Percentiles rank a stretch among this genome's conserved stretches.
Conservation (phyloP, 1,140 invertebrate species). For the Polypedilum vanderplanki region DNA sequence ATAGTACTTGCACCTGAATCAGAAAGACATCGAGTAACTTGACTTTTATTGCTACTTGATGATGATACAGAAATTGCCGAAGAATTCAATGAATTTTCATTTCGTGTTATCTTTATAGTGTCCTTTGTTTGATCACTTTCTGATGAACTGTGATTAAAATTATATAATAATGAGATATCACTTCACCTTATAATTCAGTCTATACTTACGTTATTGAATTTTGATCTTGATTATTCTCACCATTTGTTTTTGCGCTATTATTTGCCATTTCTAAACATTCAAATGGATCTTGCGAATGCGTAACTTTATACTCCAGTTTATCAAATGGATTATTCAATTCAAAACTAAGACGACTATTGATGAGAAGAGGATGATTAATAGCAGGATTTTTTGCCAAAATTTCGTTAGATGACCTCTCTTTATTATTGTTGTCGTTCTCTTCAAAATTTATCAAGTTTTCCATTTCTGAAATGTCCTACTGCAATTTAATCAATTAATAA, state of each 20-base stretch:
- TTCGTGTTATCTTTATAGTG: no score
- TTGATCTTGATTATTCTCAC: not conserved
- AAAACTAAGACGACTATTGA: not conserved
- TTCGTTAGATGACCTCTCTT: not conserved
- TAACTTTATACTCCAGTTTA: not conserved
- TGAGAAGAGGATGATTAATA: not conserved
- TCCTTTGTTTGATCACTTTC: not conserved
- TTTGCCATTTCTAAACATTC: not conserved
- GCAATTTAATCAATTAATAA: not conserved
- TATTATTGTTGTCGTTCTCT: not conserved
- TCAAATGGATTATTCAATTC: conserved; percentile 19
- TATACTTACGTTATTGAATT: not conserved
- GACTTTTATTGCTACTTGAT: not conserved
- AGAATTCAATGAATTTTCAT: no score
- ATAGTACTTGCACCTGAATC: not conserved
- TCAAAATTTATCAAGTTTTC: conserved; percentile 23
- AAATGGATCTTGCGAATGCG: not conserved
- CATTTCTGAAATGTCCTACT: not conserved
- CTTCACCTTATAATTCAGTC: not conserved
- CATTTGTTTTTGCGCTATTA: not conserved
- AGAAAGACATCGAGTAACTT: not conserved
- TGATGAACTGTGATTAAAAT: not conserved
- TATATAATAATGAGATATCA: not conserved
- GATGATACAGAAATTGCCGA: not conserved
- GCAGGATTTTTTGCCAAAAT: not conserved